A percentile compares a stretch with the other conserved stretches of the same genome.
phyloP scores from a whole-genome alignment of 2,797 vertebrate genomes.

The Picus viridis region DNA sequence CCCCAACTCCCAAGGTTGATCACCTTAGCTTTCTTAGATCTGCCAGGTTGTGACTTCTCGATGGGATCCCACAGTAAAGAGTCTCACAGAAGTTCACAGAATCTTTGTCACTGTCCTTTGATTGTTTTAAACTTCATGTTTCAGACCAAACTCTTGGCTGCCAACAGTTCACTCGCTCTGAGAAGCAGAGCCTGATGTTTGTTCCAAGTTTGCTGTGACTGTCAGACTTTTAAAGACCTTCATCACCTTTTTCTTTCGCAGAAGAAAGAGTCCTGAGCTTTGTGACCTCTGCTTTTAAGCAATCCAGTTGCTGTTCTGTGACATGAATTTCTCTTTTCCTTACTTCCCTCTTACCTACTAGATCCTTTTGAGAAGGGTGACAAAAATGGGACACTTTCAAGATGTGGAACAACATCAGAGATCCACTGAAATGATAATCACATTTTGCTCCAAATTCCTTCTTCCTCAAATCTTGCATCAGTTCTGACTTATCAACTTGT shows the following conservation, averaged over 20 bases:
- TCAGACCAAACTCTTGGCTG: neutral
- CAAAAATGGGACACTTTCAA: neutral
- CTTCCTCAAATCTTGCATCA: neutral
- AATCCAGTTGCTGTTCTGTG: neutral
- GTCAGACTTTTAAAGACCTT: neutral
- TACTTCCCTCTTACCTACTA: neutral
- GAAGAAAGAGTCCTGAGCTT: constrained; percentile 14
- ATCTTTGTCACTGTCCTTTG: neutral
- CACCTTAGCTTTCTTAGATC: neutral
- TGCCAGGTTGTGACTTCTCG: neutral
- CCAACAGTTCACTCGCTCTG: neutral
- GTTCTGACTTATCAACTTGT: neutral
- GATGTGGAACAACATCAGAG: neutral
- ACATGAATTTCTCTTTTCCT: neutral
- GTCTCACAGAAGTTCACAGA: neutral
- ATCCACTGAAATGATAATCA: neutral
- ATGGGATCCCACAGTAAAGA: neutral
- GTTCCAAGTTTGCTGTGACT: neutral
- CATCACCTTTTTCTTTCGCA: neutral
- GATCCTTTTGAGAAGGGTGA: neutral
- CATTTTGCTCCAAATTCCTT: neutral
- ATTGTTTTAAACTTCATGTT: neutral
- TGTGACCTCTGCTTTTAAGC: constrained; percentile 31
- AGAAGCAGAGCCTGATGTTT: neutral
- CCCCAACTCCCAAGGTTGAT: neutral